Evolutionary conservation across 2,888 invertebrate species (phyloP).

Genomic region (Rosalia funebris): DNA sequence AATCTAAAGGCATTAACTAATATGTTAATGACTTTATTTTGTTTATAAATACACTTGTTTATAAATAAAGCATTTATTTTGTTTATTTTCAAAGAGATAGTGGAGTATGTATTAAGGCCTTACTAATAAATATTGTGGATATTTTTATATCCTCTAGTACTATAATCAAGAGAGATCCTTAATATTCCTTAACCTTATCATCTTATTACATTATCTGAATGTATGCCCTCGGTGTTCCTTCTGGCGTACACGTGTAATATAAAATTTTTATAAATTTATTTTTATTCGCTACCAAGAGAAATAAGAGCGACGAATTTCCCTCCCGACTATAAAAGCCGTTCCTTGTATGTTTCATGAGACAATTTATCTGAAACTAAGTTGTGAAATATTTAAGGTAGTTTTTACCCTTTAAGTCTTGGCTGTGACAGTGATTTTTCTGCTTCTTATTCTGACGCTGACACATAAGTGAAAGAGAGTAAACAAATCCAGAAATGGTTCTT

Average conservation of each 20-base stretch:
- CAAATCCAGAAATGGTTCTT: conserved; percentile 42
- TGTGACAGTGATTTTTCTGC: conserved; percentile 50
- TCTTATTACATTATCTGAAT: neutral
- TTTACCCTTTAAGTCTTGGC: conserved; percentile 50
- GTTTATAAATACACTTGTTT: no score
- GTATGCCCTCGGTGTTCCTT: neutral
- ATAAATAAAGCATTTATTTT: no score
- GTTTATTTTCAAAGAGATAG: no score
- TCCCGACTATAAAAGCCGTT: conserved; percentile 33
- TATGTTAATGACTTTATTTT: no score
- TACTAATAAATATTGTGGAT: no score
- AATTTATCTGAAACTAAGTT: conserved; percentile 55
- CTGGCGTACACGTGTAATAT: neutral
- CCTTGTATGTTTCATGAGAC: conserved; percentile 55
- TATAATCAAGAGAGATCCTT: no score
- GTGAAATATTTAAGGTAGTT: conserved; percentile 55
- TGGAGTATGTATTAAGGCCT: no score
- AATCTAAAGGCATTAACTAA: no score
- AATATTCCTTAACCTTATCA: no score
- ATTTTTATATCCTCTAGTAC: no score
- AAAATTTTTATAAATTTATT: conserved; percentile 12
- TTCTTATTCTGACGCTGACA: conserved; percentile 44
- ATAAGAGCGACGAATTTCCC: conserved; percentile 21
- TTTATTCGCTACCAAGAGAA: neutral
- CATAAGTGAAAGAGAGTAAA: conserved; percentile 43